Conservation (phyloP, 2,113 vertebrate species). For the Pterocles burchelli region DNA sequence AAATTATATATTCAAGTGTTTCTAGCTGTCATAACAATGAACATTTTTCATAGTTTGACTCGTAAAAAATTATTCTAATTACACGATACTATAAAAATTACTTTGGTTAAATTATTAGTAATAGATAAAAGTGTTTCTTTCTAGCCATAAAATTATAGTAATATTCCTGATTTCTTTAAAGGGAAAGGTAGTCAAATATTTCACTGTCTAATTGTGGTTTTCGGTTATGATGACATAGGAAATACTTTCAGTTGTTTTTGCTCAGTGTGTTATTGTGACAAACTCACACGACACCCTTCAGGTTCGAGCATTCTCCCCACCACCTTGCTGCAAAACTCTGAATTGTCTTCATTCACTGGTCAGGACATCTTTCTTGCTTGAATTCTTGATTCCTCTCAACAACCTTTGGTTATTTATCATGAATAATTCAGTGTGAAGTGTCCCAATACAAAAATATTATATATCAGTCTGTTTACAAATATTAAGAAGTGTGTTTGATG, state of each 20-base stretch:
- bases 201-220: background rate
- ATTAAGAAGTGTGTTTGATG: background rate
- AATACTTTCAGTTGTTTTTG: background rate
- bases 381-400: background rate
- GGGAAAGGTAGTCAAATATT: background rate
- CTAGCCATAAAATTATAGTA: background rate
- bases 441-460: background rate
- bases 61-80: constrained; percentile 14
- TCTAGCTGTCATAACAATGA: constrained; percentile 47
- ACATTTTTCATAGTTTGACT: constrained; percentile 45
- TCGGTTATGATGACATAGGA: background rate
- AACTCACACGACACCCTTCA: background rate
- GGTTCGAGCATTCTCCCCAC: background rate
- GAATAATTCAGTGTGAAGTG: background rate
- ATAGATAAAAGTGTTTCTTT: background rate
- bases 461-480: background rate
- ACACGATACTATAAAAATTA: background rate
- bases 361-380: background rate
- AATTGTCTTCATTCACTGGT: background rate
- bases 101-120: constrained; percentile 10
- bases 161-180: background rate
- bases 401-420: background rate
- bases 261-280: background rate
- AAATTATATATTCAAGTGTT: constrained; percentile 11
- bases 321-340: background rate